Evolutionary conservation across 2,797 vertebrate species (phyloP), one percentile per base, ranked within the genome.

Genomic region (Champsocephalus gunnari): DNA sequence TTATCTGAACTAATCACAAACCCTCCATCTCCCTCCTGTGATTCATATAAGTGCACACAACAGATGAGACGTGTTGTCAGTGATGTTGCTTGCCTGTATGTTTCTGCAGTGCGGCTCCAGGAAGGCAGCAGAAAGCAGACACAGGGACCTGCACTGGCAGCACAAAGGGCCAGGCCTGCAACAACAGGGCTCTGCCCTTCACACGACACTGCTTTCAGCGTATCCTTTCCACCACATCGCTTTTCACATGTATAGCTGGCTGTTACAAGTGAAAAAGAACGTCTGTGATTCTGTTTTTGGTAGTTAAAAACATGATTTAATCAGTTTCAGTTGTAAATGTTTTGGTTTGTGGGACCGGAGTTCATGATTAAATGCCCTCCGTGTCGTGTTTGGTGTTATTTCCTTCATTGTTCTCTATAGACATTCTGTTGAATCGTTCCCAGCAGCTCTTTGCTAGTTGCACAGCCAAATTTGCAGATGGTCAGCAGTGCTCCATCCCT

Each of bases 401-500:
- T 92, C 95, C 94, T 96, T 96, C 28, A 97, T 83, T 78, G 87
- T 65, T 84, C 9, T 58, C 54, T 62, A 51, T 75, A 99, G 98
- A 99, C 95, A 98, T 99, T 93, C 95, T 99, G 88, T 88, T 96
- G 93, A 99, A 97, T 89, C 96, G 96, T 89, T 99, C 98, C 66
- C 98, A 99, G 96, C 98, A 99, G 94, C 98, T 99, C 82, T 99
- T 99, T 92, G 97, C 97, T 66, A 99, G 98, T 89, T 99, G 98
- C 92, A 99, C 98, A 10, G 98, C 98, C 94, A 98, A 96, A 94
- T 99, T 99, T 88, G 98, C 98, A 12, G 98, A 99, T 73, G 98
- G 98, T 72, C 98, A 99, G 80, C 98, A 99, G 93, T 99, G 98
- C 87, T 97, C 97, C 66, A 96, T 99, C 92, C 98, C 98, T 5